These are phyloP conservation scores for Bombus sibiricus DNA, from an alignment of 1,140 invertebrate genomes.

Conservation along the genomic window DNA sequence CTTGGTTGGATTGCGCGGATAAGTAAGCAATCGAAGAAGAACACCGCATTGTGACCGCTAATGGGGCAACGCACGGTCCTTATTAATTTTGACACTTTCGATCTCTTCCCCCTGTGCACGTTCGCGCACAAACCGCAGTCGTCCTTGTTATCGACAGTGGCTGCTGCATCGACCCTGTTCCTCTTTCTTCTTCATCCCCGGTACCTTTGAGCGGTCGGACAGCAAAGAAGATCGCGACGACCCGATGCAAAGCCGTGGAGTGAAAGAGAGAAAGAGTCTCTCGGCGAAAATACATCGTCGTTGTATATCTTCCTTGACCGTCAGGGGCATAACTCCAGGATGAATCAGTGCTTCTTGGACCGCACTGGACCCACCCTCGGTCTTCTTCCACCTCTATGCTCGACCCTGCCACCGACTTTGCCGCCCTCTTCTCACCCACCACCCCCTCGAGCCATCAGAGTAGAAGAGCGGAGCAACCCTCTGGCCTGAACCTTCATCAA, in stretches of 20 bases:
- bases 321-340: slow-evolving; percentile 79
- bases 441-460: slow-evolving; percentile 75
- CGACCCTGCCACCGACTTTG: slow-evolving; percentile 40
- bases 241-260: neutral
- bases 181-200: slow-evolving; percentile 53
- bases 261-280: slow-evolving; percentile 12
- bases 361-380: slow-evolving; percentile 73
- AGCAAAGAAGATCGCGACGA: slow-evolving; percentile 44
- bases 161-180: slow-evolving; percentile 47
- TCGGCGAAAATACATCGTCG: slow-evolving; percentile 73
- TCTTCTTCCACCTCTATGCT: slow-evolving; percentile 63
- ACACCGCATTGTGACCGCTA: slow-evolving; percentile 51
- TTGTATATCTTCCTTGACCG: slow-evolving; percentile 78
- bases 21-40: slow-evolving; percentile 44
- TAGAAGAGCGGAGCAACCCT: slow-evolving; percentile 81
- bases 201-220: slow-evolving; percentile 30
- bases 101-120: slow-evolving; percentile 5
- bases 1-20: neutral
- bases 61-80: slow-evolving; percentile 41
- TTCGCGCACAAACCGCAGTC: neutral
- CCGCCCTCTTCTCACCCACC: slow-evolving; percentile 56
- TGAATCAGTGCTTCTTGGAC: slow-evolving; percentile 82
- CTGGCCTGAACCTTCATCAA: slow-evolving; percentile 82
- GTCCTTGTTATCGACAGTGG: slow-evolving; percentile 66
- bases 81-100: slow-evolving; percentile 71